These are phyloP conservation scores for Tinea semifulvella DNA, from an alignment of 2,888 invertebrate genomes.

Conservation along the genomic window DNA sequence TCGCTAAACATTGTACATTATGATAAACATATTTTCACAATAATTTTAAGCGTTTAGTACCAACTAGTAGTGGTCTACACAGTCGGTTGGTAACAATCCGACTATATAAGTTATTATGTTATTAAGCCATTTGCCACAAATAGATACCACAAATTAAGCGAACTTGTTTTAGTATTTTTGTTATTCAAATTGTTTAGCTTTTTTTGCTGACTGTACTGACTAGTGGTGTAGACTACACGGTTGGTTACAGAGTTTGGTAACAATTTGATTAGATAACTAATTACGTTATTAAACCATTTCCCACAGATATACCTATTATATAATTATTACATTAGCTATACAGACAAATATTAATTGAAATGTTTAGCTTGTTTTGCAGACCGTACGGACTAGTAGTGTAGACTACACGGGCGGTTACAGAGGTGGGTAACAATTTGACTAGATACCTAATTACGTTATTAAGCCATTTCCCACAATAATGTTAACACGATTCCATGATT, in stretches of 20 bases:
- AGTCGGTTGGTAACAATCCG: too few relatives aligned
- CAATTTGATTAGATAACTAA: too few relatives aligned
- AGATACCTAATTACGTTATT: conserved; percentile 3
- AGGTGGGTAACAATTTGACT: conserved; percentile 1
- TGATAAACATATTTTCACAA: too few relatives aligned
- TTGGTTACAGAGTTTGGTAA: too few relatives aligned
- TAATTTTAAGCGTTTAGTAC: too few relatives aligned
- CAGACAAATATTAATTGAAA: not conserved
- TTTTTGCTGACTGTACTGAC: not conserved
- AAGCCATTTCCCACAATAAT: not conserved
- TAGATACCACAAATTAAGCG: not conserved
- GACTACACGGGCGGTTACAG: not conserved
- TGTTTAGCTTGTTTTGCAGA: not conserved
- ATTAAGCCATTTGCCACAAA: too few relatives aligned
- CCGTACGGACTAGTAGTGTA: not conserved
- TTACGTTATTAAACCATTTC: too few relatives aligned
- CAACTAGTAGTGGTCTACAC: too few relatives aligned
- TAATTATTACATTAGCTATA: not conserved
- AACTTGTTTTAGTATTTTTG: not conserved
- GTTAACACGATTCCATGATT: too few relatives aligned
- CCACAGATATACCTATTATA: not conserved
- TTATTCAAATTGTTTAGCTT: not conserved
- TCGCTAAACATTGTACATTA: too few relatives aligned
- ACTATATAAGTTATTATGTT: too few relatives aligned
- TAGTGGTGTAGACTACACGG: too few relatives aligned